Conservation (phyloP, 1,140 invertebrate genomes). For the Holotrichia oblita region DNA sequence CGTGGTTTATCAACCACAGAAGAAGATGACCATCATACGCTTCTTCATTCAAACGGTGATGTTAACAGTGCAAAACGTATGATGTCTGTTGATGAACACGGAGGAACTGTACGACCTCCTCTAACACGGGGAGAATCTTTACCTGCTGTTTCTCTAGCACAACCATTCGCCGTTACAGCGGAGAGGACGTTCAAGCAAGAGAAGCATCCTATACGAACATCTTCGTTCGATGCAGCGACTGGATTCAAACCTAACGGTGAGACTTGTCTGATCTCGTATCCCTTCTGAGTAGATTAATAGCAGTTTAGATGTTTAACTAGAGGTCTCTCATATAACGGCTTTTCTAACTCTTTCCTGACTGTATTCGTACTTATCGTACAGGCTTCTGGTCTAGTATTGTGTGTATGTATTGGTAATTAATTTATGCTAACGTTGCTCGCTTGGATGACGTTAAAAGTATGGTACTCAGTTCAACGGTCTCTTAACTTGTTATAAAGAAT, state of each 20-base stretch:
- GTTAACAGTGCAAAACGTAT: slow-evolving; percentile 72
- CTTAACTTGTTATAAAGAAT: not conserved
- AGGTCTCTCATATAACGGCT: not conserved
- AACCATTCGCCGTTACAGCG: slow-evolving; percentile 77
- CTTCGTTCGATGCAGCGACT: slow-evolving; percentile 91
- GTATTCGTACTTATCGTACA: too few species aligned
- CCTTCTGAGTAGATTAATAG: not conserved
- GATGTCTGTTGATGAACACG: slow-evolving; percentile 75
- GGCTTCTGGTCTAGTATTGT: not conserved
- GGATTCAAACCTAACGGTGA: slow-evolving; percentile 86
- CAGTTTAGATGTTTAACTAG: not conserved
- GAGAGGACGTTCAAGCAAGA: slow-evolving; percentile 85
- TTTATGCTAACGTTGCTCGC: slow-evolving; percentile 2
- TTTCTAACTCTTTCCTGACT: too few species aligned
- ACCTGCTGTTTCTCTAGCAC: slow-evolving; percentile 80
- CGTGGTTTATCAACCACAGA: slow-evolving; percentile 74
- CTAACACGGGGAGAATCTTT: slow-evolving; percentile 91
- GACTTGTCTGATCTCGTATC: slow-evolving; percentile 53
- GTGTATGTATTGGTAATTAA: not conserved
- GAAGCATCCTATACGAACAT: slow-evolving; percentile 88
- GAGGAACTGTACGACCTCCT: slow-evolving; percentile 74
- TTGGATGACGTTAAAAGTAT: not conserved
- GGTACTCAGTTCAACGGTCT: not conserved
- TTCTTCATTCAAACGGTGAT: slow-evolving; percentile 60
- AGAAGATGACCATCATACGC: slow-evolving; percentile 71